Conservation (phyloP, 2,888 invertebrate species). For the Sinohyriopsis cumingii region DNA sequence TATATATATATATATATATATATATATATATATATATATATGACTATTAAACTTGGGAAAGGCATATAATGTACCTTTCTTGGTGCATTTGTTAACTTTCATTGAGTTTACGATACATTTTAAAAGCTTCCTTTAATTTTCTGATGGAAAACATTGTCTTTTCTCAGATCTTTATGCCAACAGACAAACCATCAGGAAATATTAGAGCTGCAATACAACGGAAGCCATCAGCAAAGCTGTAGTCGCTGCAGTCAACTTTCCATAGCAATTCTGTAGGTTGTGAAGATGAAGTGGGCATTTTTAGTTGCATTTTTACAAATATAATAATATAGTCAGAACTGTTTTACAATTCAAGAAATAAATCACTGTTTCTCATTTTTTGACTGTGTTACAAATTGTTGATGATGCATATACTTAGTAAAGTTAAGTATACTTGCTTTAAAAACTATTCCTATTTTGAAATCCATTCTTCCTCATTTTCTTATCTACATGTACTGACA, state of each 20-base stretch:
- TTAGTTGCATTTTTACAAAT: not conserved
- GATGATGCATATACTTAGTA: no score
- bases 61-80: no score
- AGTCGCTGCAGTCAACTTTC: slow-evolving; percentile 3
- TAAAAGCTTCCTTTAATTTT: not conserved
- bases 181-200: slow-evolving; percentile 48
- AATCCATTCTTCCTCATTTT: no score
- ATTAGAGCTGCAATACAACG: slow-evolving; percentile 39
- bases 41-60: no score
- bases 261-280: not conserved
- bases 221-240: slow-evolving; percentile 34
- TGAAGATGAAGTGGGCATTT: not conserved
- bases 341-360: not conserved
- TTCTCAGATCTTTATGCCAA: slow-evolving; percentile 43
- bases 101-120: no score
- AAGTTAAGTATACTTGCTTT: no score
- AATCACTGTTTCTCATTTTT: not conserved
- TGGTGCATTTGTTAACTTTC: no score
- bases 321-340: not conserved
- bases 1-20: no score
- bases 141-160: not conserved
- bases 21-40: no score
- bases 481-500: no score
- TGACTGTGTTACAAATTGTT: not conserved
- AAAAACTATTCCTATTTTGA: no score